These are phyloP conservation scores for Trematomus bernacchii DNA, from an alignment of 2,797 vertebrate genomes.

Conservation along the genomic window DNA sequence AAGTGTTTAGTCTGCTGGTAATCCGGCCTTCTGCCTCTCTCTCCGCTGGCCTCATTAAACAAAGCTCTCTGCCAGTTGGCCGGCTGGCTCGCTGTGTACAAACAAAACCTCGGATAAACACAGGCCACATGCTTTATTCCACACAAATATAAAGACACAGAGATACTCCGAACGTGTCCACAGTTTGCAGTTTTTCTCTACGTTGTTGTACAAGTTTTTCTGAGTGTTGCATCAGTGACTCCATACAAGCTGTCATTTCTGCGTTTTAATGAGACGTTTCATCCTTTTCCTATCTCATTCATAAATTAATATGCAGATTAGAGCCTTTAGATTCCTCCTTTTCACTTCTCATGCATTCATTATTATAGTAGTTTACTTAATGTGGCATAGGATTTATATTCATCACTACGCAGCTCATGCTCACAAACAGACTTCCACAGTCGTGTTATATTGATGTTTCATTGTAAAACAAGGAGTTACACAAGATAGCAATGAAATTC, in stretches of 20 bases:
- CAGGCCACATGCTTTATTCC: constrained; percentile 50
- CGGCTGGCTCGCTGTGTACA: constrained; percentile 66
- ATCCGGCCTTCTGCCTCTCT: constrained; percentile 61
- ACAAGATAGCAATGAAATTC: no score
- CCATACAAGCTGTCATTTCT: not conserved
- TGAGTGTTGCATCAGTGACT: not conserved
- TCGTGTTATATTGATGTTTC: not conserved
- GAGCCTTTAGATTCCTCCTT: no score
- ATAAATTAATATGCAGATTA: no score
- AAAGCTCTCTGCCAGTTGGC: constrained; percentile 67
- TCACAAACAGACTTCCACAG: not conserved
- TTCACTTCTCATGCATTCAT: no score
- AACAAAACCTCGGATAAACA: constrained; percentile 68
- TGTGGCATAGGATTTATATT: no score
- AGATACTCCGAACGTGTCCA: not conserved
- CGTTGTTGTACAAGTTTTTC: not conserved
- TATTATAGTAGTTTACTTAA: no score
- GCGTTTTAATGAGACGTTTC: not conserved
- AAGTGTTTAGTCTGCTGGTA: constrained; percentile 67
- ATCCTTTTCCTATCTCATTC: no score
- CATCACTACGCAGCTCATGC: not conserved
- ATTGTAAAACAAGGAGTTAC: not conserved
- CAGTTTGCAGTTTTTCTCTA: not conserved
- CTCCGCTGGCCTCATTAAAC: constrained; percentile 65
- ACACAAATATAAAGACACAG: constrained; percentile 19